Conservation (phyloP, 1,140 invertebrate species). For the Pseudomyrmex concolor region DNA sequence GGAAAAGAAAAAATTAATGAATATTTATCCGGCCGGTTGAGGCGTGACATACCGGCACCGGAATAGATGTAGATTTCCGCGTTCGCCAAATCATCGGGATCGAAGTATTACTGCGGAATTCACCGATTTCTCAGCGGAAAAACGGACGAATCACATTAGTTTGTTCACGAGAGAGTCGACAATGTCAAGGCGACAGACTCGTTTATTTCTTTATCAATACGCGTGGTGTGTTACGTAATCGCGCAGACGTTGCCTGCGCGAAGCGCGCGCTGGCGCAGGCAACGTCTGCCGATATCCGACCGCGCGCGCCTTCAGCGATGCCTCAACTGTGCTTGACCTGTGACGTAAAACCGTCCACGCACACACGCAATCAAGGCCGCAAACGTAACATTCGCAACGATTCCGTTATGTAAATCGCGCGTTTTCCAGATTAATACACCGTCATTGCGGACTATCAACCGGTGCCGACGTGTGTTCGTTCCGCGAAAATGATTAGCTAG, state of each 20-base stretch:
- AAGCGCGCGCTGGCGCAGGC: conserved; percentile 60
- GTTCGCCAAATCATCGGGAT: background rate
- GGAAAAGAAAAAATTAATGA: background rate
- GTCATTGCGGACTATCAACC: conserved; percentile 1
- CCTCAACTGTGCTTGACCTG: conserved; percentile 71
- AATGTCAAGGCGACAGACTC: conserved; percentile 73
- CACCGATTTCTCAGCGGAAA: conserved; percentile 16
- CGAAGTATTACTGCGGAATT: too few relatives aligned
- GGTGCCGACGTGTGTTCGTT: background rate
- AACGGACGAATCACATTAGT: conserved; percentile 49
- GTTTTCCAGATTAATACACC: conserved; percentile 15
- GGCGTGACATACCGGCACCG: background rate
- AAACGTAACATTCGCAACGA: conserved; percentile 45
- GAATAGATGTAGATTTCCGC: background rate
- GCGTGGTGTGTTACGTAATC: conserved; percentile 57
- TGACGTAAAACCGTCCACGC: conserved; percentile 64
- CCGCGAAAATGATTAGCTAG: background rate
- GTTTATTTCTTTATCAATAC: conserved; percentile 73
- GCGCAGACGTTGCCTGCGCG: background rate
- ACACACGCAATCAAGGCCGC: conserved; percentile 56
- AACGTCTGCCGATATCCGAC: conserved; percentile 73
- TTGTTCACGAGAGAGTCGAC: background rate
- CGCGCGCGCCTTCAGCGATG: conserved; percentile 66
- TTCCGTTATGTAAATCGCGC: conserved; percentile 55
- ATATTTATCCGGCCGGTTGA: background rate